Evolutionary conservation across 2,797 vertebrate genomes (phyloP).

Genomic region (Gephyroberyx darwinii): DNA sequence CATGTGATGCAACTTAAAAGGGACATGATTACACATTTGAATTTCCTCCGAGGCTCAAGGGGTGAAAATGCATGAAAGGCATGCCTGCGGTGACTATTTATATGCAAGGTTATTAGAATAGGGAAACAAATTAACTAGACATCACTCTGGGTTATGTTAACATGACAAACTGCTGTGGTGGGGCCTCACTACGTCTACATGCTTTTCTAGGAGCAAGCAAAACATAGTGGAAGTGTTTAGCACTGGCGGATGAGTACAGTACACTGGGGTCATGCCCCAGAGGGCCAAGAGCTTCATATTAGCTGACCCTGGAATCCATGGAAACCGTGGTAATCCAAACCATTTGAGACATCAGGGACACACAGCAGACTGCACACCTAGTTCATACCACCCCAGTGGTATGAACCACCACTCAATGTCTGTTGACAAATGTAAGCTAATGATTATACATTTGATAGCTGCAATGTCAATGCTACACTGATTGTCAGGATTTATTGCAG

Average conservation of each 20-base stretch:
- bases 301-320: slow-evolving; percentile 58
- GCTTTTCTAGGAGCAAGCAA: slow-evolving; percentile 29
- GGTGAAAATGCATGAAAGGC: slow-evolving; percentile 72
- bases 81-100: slow-evolving; percentile 74
- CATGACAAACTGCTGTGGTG: slow-evolving; percentile 64
- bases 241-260: slow-evolving; percentile 42
- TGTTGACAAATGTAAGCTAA: slow-evolving; percentile 64
- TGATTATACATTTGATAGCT: slow-evolving; percentile 53
- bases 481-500: slow-evolving; percentile 48
- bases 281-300: slow-evolving; percentile 37
- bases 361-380: slow-evolving; percentile 39
- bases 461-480: slow-evolving; percentile 52
- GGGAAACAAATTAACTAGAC: slow-evolving; percentile 80
- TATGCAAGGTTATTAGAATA: slow-evolving; percentile 76
- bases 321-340: slow-evolving; percentile 55
- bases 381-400: slow-evolving; percentile 51
- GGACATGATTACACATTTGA: slow-evolving; percentile 78
- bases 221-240: slow-evolving; percentile 47
- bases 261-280: slow-evolving; percentile 46
- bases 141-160: slow-evolving; percentile 81
- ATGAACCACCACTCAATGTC: slow-evolving; percentile 60
- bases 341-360: slow-evolving; percentile 52
- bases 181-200: slow-evolving; percentile 35
- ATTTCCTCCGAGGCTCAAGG: slow-evolving; percentile 77
- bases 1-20: slow-evolving; percentile 77